Conservation (phyloP, 2,797 vertebrate species). For the Coregonus ussuriensis region DNA sequence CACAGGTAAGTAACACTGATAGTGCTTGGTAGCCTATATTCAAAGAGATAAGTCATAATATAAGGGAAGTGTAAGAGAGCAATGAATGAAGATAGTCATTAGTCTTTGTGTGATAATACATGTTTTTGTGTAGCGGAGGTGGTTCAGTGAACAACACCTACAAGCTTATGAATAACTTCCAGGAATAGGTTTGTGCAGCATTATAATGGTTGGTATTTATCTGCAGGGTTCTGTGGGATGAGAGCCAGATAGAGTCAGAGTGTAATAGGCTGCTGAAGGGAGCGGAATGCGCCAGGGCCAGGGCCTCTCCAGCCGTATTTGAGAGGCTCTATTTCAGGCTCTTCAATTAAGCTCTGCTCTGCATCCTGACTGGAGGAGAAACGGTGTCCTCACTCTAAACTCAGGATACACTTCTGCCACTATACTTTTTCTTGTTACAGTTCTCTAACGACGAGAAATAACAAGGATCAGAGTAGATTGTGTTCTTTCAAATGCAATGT, state of each 20-base stretch:
- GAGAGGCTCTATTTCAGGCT: too few species aligned
- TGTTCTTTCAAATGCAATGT: background rate
- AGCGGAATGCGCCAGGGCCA: too few species aligned
- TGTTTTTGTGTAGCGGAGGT: background rate
- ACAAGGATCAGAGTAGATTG: background rate
- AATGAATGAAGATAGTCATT: background rate
- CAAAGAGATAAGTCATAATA: background rate
- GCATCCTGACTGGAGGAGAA: too few species aligned
- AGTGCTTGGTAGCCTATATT: background rate
- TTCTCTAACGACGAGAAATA: too few species aligned
- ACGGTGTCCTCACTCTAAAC: too few species aligned
- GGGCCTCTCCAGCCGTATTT: too few species aligned
- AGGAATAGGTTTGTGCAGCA: conserved; percentile 25
- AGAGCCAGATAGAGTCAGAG: conserved; percentile 39
- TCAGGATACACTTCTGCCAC: too few species aligned
- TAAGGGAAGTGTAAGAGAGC: background rate
- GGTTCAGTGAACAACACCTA: background rate
- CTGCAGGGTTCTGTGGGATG: conserved; percentile 49
- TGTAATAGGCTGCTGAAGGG: background rate
- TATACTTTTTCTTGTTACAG: too few species aligned
- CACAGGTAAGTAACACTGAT: background rate
- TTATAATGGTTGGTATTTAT: conserved; percentile 44
- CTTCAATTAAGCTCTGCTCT: too few species aligned
- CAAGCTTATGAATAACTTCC: background rate
- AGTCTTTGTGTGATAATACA: background rate